Evolutionary conservation across 1,140 invertebrate genomes (phyloP).

Genomic region (Berghia stephanieae): DNA sequence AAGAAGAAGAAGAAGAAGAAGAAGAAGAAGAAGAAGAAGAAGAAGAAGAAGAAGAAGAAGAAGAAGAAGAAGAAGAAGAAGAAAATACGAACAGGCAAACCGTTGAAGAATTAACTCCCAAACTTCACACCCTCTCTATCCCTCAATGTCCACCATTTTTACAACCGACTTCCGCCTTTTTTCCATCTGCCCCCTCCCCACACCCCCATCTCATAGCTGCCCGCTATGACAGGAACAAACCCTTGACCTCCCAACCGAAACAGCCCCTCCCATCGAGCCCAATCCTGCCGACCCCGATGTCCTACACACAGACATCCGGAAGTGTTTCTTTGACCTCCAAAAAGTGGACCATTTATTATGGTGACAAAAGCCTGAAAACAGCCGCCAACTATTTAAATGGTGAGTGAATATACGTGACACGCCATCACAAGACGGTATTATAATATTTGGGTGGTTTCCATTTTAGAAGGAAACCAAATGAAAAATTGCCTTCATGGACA

Average conservation of each 20-base stretch:
- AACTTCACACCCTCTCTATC: not conserved
- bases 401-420: too few species aligned
- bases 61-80: too few species aligned
- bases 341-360: not conserved
- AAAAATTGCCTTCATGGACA: too few species aligned
- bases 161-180: too few species aligned
- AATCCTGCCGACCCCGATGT: conserved; percentile 13
- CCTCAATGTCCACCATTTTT: too few species aligned
- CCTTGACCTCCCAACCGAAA: not conserved
- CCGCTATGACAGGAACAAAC: conserved; percentile 24
- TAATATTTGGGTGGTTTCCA: too few species aligned
- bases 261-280: conserved; percentile 24
- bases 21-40: too few species aligned
- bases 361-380: not conserved
- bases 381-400: conserved; percentile 26
- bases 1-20: too few species aligned
- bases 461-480: too few species aligned
- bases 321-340: not conserved
- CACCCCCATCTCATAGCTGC: not conserved
- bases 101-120: not conserved
- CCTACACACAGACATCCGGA: not conserved
- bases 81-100: not conserved
- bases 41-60: too few species aligned
- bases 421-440: too few species aligned
- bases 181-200: too few species aligned